A percentile compares a stretch with the other conserved stretches of the same genome.
These are phyloP conservation scores for Kradibia gibbosae DNA, from an alignment of 1,140 invertebrate genomes.

Conservation along the genomic window DNA sequence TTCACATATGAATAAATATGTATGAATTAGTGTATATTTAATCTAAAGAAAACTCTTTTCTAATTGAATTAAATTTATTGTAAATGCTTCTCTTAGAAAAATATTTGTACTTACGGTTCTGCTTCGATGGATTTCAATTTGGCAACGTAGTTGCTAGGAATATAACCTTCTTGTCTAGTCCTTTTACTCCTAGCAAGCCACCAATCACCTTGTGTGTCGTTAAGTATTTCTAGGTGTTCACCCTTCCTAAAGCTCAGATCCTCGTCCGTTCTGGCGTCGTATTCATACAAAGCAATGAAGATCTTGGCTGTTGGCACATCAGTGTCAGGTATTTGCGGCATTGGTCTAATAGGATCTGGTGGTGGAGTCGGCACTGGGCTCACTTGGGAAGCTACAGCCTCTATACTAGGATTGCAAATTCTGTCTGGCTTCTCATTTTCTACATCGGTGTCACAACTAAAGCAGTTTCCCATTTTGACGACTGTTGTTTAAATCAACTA, in stretches of 20 bases:
- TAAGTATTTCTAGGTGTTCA: constrained; percentile 97
- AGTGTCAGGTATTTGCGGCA: constrained; percentile 77
- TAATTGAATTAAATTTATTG: too few relatives aligned
- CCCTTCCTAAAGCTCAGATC: constrained; percentile 98
- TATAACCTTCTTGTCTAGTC: constrained; percentile 96
- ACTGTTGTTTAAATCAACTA: constrained; percentile 5
- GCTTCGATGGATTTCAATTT: constrained; percentile 99
- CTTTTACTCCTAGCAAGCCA: constrained; percentile 97
- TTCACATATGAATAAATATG: too few relatives aligned
- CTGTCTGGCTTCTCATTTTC: constrained; percentile 78
- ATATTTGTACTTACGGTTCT: constrained; percentile 90
- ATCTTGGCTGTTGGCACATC: constrained; percentile 84
- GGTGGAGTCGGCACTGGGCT: constrained; percentile 78
- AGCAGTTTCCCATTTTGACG: constrained; percentile 80
- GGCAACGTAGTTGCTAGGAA: constrained; percentile 99
- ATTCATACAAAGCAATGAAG: constrained; percentile 98
- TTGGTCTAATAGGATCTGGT: constrained; percentile 78
- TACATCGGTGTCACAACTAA: constrained; percentile 78
- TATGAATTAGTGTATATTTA: too few relatives aligned
- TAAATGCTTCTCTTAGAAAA: background rate
- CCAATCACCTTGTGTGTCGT: constrained; percentile 99
- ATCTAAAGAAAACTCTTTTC: too few relatives aligned
- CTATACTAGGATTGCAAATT: constrained; percentile 76
- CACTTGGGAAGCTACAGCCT: constrained; percentile 76
- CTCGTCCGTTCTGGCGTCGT: constrained; percentile 98